Evolutionary conservation across 2,113 vertebrate genomes (phyloP).

Genomic region (Perognathus longimembris): DNA sequence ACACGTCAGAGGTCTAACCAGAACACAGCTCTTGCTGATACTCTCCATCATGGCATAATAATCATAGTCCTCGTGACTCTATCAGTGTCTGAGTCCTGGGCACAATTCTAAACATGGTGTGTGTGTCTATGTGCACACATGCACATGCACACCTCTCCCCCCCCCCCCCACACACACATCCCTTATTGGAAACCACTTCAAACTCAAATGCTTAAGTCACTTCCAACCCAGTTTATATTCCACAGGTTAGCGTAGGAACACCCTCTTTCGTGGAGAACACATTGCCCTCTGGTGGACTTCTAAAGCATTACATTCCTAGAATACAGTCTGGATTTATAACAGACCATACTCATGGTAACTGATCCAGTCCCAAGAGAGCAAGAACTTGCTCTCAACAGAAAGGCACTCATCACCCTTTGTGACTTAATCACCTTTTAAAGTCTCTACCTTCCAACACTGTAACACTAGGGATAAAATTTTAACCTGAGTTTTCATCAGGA

Average conservation of each 20-base stretch:
- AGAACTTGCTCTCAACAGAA: background rate
- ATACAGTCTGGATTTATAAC: background rate
- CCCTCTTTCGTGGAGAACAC: conserved; percentile 18
- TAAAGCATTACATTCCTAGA: background rate
- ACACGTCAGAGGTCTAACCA: background rate
- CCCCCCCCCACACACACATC: too few species aligned
- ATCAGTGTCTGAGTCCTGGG: background rate
- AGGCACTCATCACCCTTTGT: background rate
- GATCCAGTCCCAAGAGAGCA: background rate
- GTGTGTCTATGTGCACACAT: background rate
- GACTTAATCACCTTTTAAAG: background rate
- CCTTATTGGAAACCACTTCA: background rate
- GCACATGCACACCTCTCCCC: too few species aligned
- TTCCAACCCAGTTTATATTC: background rate
- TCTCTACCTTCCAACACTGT: background rate
- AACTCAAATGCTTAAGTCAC: background rate
- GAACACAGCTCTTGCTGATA: background rate
- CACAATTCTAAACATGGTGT: background rate
- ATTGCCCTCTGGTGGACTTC: conserved; percentile 71
- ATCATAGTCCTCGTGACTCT: background rate
- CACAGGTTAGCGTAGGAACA: background rate
- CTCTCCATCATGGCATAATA: background rate
- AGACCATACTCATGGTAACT: background rate
- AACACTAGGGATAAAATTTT: background rate
- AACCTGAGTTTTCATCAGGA: background rate